Percentiles rank a stretch among this genome's conserved stretches.
Evolutionary conservation across 2,113 vertebrate species (phyloP).

Genomic region (Sander lucioperca): DNA sequence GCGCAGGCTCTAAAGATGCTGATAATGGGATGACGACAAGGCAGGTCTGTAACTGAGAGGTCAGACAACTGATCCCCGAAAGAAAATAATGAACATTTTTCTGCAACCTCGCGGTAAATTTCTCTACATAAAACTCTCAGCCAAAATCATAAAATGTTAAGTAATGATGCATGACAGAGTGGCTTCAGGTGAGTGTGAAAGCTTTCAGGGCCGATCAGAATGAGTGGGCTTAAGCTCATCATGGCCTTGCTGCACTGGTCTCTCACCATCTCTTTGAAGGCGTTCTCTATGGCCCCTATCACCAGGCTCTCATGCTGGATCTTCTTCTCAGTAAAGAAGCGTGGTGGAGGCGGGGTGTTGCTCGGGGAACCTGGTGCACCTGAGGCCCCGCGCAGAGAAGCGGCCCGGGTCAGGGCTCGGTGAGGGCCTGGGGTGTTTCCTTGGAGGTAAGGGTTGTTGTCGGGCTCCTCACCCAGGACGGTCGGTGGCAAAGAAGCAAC

Average conservation of each 20-base stretch:
- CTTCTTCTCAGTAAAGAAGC: slow-evolving; percentile 97
- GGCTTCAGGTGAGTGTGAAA: background rate
- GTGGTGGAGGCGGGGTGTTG: slow-evolving; percentile 88
- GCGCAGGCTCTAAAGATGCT: background rate
- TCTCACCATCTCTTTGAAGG: slow-evolving; percentile 97
- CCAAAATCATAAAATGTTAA: background rate
- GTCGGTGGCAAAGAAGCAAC: slow-evolving; percentile 86
- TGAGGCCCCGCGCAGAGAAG: slow-evolving; percentile 90
- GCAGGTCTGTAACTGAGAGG: background rate
- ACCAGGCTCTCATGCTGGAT: slow-evolving; percentile 95
- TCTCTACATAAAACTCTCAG: background rate
- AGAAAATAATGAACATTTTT: background rate
- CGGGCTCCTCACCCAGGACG: slow-evolving; percentile 92
- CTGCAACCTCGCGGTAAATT: background rate
- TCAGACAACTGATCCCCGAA: background rate
- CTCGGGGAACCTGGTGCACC: slow-evolving; percentile 89
- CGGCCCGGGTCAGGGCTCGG: slow-evolving; percentile 90
- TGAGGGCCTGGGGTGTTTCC: slow-evolving; percentile 77
- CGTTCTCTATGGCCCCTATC: slow-evolving; percentile 96
- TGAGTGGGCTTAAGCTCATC: background rate
- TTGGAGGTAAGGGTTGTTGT: slow-evolving; percentile 77
- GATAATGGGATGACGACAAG: background rate
- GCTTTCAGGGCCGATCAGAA: background rate
- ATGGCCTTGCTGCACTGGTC: background rate
- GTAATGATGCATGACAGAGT: background rate